Percentiles rank a stretch among this genome's conserved stretches.
Conservation (phyloP, 2,888 invertebrate genomes). For the Campoletis raptor region DNA sequence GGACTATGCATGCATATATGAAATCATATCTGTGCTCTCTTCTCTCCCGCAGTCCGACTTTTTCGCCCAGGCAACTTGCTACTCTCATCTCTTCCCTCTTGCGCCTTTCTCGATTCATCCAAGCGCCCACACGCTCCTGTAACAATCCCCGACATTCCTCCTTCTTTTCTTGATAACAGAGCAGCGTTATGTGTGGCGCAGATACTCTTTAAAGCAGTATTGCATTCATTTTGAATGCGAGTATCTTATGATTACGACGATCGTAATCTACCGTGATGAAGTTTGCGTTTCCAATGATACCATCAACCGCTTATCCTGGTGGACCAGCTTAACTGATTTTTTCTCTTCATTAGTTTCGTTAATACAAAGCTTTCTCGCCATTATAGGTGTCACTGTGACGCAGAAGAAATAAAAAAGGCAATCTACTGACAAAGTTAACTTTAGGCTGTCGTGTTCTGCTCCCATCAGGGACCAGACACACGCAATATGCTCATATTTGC, state of each 20-base stretch:
- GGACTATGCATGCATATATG: slow-evolving; percentile 27
- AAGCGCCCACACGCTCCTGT: slow-evolving; percentile 69
- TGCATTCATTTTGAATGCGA: neutral
- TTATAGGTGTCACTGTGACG: neutral
- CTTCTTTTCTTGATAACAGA: slow-evolving; percentile 39
- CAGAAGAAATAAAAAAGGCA: neutral
- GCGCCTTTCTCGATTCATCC: slow-evolving; percentile 29
- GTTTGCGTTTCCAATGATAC: neutral
- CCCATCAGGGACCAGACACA: slow-evolving; percentile 38
- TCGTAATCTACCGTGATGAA: neutral
- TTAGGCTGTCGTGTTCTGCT: slow-evolving; percentile 10
- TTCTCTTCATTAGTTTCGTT: neutral
- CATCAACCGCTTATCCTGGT: neutral
- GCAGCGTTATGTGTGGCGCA: slow-evolving; percentile 9
- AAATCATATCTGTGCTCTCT: slow-evolving; percentile 50
- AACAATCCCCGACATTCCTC: slow-evolving; percentile 65
- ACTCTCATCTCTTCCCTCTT: slow-evolving; percentile 49
- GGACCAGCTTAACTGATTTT: neutral
- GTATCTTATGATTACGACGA: slow-evolving; percentile 14
- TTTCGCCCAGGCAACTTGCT: slow-evolving; percentile 50
- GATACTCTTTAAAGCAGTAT: neutral
- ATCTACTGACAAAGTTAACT: slow-evolving; percentile 41
- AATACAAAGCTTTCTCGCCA: neutral
- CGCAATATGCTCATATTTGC: slow-evolving; percentile 20
- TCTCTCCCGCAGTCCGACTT: slow-evolving; percentile 64